Conservation (phyloP, 2,797 vertebrate genomes). For the Hafferia zeledoni region DNA sequence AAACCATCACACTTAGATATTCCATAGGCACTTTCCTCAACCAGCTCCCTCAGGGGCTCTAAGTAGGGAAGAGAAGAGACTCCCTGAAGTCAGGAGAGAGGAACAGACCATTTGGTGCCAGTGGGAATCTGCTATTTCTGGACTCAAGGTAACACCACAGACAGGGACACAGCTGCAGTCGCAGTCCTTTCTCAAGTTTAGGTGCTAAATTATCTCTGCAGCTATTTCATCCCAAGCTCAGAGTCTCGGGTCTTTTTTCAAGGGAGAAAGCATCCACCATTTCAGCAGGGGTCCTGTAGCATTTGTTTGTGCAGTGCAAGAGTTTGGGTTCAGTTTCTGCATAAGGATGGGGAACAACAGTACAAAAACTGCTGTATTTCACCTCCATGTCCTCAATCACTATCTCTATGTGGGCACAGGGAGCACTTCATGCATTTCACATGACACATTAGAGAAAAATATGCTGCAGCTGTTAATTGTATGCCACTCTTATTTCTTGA, state of each 20-base stretch:
- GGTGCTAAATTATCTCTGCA: not conserved
- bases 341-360: not conserved
- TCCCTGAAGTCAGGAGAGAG: not conserved
- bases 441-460: not conserved
- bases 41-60: not conserved
- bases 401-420: not conserved
- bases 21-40: not conserved
- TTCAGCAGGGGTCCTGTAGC: not conserved
- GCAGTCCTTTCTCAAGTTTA: not conserved
- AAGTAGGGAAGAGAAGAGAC: not conserved
- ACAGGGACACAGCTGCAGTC: rapidly evolving
- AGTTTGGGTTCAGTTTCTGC: not conserved
- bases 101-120: not conserved
- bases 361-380: not conserved
- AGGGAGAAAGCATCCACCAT: not conserved
- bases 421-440: not conserved
- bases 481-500: not conserved
- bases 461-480: not conserved
- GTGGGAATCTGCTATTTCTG: not conserved
- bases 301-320: not conserved
- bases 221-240: not conserved
- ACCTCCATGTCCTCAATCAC: not conserved
- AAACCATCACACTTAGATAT: rapidly evolving
- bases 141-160: not conserved
- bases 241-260: not conserved